Conservation (phyloP, 2,797 vertebrate species). For the Sebastes ruberrimus region DNA sequence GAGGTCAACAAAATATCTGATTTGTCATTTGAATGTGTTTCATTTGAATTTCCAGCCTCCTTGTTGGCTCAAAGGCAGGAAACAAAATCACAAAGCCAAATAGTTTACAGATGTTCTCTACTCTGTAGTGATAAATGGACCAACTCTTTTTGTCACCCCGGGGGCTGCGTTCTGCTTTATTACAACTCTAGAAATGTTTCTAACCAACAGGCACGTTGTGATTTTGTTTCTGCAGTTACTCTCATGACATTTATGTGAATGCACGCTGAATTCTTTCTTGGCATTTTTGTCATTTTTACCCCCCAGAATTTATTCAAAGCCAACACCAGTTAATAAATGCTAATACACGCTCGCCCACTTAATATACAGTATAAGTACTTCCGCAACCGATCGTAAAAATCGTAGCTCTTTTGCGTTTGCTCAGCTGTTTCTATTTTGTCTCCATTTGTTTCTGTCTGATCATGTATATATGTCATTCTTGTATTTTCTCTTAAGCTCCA, state of each 20-base stretch:
- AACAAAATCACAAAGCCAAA: conserved; percentile 30
- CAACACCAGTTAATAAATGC: conserved; percentile 76
- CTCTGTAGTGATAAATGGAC: conserved; percentile 24
- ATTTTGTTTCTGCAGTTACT: conserved; percentile 15
- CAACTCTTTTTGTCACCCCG: background rate
- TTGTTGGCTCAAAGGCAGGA: conserved; percentile 19
- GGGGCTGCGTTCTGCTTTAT: background rate
- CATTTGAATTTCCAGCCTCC: conserved; percentile 11
- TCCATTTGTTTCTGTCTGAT: conserved; percentile 17
- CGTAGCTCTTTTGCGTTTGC: conserved; percentile 34
- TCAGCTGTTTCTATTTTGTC: conserved; percentile 30
- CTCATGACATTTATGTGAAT: background rate
- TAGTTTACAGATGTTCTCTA: conserved; percentile 35
- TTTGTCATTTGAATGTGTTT: conserved; percentile 34
- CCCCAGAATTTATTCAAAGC: conserved; percentile 43
- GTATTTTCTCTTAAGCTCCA: conserved; percentile 40
- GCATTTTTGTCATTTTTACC: conserved; percentile 14
- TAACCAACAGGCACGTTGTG: background rate
- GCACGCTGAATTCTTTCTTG: conserved; percentile 8
- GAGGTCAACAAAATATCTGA: background rate
- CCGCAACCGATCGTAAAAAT: conserved; percentile 1
- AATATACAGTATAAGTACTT: conserved; percentile 25
- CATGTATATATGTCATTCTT: conserved; percentile 51
- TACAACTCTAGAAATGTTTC: background rate
- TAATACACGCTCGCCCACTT: conserved; percentile 30